A percentile compares a stretch with the other conserved stretches of the same genome.
These are phyloP conservation scores for Neodon shergylaensis DNA, from an alignment of 2,113 vertebrate species.

Conservation along the genomic window DNA sequence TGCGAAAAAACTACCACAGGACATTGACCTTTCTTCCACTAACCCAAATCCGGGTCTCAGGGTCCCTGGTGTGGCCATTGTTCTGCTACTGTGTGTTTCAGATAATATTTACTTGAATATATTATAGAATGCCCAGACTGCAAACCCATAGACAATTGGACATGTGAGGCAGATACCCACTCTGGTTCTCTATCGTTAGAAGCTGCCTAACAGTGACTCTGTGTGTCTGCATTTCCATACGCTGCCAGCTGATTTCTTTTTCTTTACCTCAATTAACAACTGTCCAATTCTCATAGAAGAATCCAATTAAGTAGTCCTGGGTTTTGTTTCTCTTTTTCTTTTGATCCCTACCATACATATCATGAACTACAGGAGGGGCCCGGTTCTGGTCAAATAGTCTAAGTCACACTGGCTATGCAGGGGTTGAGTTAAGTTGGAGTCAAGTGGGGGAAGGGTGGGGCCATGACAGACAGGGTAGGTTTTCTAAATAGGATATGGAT, in stretches of 20 bases:
- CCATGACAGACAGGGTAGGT: neutral
- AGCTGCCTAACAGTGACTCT: neutral
- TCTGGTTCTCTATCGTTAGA: neutral
- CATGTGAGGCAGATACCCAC: neutral
- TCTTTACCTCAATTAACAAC: neutral
- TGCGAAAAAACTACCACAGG: neutral
- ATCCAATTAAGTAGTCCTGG: neutral
- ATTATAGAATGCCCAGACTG: neutral
- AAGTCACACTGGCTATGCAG: neutral
- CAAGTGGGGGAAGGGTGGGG: neutral
- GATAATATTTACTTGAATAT: neutral
- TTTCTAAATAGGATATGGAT: neutral
- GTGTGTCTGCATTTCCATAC: neutral
- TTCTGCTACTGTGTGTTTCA: neutral
- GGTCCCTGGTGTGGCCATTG: neutral
- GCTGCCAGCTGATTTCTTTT: neutral
- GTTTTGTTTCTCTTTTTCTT: neutral
- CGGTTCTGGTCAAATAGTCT: neutral
- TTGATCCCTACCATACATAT: too few species aligned
- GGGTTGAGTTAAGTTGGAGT: neutral
- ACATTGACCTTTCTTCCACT: neutral
- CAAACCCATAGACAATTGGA: neutral
- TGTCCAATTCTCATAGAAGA: neutral
- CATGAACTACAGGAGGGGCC: neutral
- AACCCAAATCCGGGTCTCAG: neutral